Conservation (phyloP, 2,797 vertebrate species). For the Knipowitschia caucasica region DNA sequence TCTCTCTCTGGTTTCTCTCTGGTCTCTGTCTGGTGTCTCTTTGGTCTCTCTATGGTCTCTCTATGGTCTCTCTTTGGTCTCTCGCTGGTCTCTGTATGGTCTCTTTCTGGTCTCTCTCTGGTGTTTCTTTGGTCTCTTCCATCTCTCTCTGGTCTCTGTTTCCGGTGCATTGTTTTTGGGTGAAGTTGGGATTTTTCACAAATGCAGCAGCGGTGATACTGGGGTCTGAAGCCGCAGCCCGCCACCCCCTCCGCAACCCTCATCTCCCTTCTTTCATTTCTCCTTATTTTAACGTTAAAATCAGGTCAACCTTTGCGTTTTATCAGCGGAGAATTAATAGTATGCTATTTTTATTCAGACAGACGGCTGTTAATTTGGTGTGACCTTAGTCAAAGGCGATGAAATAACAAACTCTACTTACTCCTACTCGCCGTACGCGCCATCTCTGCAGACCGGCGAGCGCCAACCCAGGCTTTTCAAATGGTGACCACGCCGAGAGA, state of each 20-base stretch:
- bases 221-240: slow-evolving; percentile 63
- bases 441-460: no score
- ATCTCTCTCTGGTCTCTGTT: no score
- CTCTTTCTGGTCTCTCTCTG: no score
- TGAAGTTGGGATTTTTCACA: slow-evolving; percentile 27
- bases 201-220: slow-evolving; percentile 51
- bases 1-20: no score
- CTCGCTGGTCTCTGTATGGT: no score
- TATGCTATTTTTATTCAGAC: slow-evolving; percentile 84
- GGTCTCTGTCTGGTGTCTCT: no score
- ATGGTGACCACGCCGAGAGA: no score
- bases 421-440: slow-evolving; percentile 52
- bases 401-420: slow-evolving; percentile 79
- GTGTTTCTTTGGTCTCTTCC: no score
- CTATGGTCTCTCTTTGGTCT: no score
- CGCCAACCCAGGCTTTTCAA: no score
- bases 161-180: slow-evolving; percentile 47
- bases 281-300: slow-evolving; percentile 81
- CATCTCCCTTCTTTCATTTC: slow-evolving; percentile 69
- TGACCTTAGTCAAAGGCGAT: slow-evolving; percentile 85
- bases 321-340: slow-evolving; percentile 81
- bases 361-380: slow-evolving; percentile 83
- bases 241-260: slow-evolving; percentile 47
- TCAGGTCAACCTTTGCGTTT: slow-evolving; percentile 84
- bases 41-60: no score